Conservation (phyloP, 2,888 invertebrate species). For the Mythimna albipuncta region DNA sequence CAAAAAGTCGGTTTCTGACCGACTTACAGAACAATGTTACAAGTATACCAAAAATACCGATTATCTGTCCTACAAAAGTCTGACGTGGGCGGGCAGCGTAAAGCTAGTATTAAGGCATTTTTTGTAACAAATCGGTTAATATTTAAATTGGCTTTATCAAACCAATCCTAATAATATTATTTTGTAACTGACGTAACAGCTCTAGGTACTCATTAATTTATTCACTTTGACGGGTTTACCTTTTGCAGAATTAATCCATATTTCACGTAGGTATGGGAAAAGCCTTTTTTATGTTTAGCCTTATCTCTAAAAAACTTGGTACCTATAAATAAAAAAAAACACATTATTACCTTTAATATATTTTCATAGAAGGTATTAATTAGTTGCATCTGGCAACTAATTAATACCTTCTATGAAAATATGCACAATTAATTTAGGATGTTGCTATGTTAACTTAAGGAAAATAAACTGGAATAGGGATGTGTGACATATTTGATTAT, state of each 20-base stretch:
- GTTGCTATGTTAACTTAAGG: background rate
- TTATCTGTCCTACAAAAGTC: too few species aligned
- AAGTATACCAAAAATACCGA: too few species aligned
- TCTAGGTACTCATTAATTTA: background rate
- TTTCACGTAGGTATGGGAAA: background rate
- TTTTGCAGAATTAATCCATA: background rate
- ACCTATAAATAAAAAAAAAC: background rate
- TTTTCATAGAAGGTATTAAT: too few species aligned
- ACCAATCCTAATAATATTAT: too few species aligned
- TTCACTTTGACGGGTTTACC: background rate
- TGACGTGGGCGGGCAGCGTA: too few species aligned
- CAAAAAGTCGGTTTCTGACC: too few species aligned
- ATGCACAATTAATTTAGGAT: background rate
- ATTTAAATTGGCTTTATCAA: too few species aligned
- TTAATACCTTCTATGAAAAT: background rate
- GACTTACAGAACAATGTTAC: too few species aligned
- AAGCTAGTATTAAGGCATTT: too few species aligned
- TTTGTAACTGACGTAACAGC: too few species aligned
- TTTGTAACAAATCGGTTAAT: too few species aligned
- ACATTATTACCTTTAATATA: background rate
- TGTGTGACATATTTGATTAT: background rate
- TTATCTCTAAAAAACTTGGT: background rate
- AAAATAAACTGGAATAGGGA: conserved; percentile 7
- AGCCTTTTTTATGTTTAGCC: background rate
- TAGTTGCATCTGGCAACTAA: too few species aligned